Evolutionary conservation across 2,888 invertebrate species (phyloP), one percentile per base, ranked within the genome.

Genomic region (Drosophila demipolita): DNA sequence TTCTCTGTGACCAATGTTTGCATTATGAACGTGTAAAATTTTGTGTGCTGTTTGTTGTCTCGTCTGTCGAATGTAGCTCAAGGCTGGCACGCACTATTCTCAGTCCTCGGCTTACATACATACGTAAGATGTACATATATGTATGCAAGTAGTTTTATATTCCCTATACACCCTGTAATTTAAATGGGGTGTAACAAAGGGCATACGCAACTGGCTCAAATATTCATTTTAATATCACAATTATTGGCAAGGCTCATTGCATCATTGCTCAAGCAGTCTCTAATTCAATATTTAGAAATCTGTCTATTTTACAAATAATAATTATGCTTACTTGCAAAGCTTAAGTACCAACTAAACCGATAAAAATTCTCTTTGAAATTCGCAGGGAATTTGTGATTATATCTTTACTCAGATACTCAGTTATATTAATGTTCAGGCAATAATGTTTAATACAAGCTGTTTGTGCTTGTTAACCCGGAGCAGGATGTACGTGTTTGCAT

Each of bases 51-150:
- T 72, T 70, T 61, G 70, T 72, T 70, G 64, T 63, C 71, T 63
- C 63, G 67, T 72, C 80, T 67, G 57, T 74, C 58, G 63, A 66
- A 81, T 86, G 83, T 83, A 81, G 83, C 81, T 69, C 83, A 83
- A 83, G 83, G 83, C 83, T 86, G 67, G 63, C 76, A 83, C 83
- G 81, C 83, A 86, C 82, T 79, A 49, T 65, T 61, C 61, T 61
- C 65, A 54, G 54, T 50, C 66, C 38, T 55, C 57, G 48, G 35
- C 54, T 45, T 35, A 23, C 15, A 9, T 15, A 36, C 33, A 33
- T 66, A 23, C 15, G 23, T 36, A 12, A 8, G 36, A 15, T 52
- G 55, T 64, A 73, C 57, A 7, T 38, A 12, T 23, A 38, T 55
- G 38, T 29, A 12, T 38, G 38, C 53, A 54, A 55, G 36, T 65